Evolutionary conservation across 2,797 vertebrate species (phyloP), one percentile per base, ranked within the genome.

Genomic region (Argentina silus): DNA sequence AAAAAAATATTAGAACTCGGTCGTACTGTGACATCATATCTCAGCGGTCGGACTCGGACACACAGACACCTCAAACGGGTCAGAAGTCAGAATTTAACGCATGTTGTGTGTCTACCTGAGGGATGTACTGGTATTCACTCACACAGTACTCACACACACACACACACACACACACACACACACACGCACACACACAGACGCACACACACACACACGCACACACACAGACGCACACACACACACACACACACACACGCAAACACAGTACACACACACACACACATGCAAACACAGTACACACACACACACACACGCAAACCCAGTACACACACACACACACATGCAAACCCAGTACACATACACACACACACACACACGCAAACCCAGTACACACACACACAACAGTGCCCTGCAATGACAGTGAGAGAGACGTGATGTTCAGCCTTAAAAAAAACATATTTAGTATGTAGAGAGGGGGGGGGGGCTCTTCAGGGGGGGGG

Each of bases 91-190:
- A 36, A 36, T n/a, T n/a, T n/a, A n/a, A n/a, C n/a, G n/a, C n/a
- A n/a, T 6, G 2, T 17, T 55, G 17, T 14, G n/a, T 53, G 50
- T 19, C 17, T 23, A 10, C 47, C 7, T 36, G 72, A 84, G 80
- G 79, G 78, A 74, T 85, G 72, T 69, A 80, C 82, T 86, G 27
- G 27, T 36, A 36, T 88, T 88, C 62, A 61, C 27, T 68, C 55
- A 19, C 8, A n/a, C 53, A 67, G 19, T 12, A 48, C 47, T 8
- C 47, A 48, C 47, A 51, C 61, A 77, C 63, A 71, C 56, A 67
- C 21, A 75, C 23, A 59, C 43, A 44, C 17, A 53, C 17, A 50
- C 48, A 62, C 9, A 12, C 11, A 67, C 1, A 74, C n/a, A n/a
- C n/a, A 73, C n/a, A n/a, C n/a, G 9, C n/a, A 65, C 70, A 66